Base-by-base conservation (phyloP, 2,113 vertebrate species). In the Ascaphus truei region DNA sequence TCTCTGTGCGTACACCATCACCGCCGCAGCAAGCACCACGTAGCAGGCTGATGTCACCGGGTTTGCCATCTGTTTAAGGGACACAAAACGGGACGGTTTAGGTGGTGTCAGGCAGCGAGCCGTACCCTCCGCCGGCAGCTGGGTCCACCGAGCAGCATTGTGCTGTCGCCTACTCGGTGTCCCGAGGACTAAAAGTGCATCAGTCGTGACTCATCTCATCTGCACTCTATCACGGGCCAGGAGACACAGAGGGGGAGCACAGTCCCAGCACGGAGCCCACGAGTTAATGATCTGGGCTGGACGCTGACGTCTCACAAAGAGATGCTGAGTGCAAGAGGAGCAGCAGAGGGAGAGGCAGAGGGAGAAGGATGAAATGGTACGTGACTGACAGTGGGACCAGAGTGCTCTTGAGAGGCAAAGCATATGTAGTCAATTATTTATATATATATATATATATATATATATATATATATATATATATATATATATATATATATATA, bases 1-100 rank as follows among this genome's bases (percentile, higher is more conserved):
- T 81, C 89, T 94, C 89, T 96, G 95, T 59, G 95, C 86, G 0
- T 93, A 97, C 69, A 93, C 94, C 68, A 96, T 90, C 75, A 97
- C 92, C 45, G 90, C 89, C 0, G 85, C 91, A 0, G 95, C 92
- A 30, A 98, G 90, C 72, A 97, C 90, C 81, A 98, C 78, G 72
- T 92, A 97, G 86, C 94, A 97, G 80, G 94, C 81, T 73, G 93
- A 94, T 10, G 90, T 95, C 84, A 96, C 84, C 13, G 91, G 90
- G 84, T 89, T 92, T 71, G 94, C 95, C 96, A 99, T 99, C 96
- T 99, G 94, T 73, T 73, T 85, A 88, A 73, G 61, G 37, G 82
- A 75, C 63, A 80, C 64, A 88, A 65, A 72, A 79, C 83, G 72
- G 48, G 72, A 11, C 13, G 22, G 27, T 37, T 69, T 68, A 56